Percentiles rank a stretch among this genome's conserved stretches.
phyloP scores from a whole-genome alignment of 2,113 vertebrate species.

The Mystacornis crossleyi region DNA sequence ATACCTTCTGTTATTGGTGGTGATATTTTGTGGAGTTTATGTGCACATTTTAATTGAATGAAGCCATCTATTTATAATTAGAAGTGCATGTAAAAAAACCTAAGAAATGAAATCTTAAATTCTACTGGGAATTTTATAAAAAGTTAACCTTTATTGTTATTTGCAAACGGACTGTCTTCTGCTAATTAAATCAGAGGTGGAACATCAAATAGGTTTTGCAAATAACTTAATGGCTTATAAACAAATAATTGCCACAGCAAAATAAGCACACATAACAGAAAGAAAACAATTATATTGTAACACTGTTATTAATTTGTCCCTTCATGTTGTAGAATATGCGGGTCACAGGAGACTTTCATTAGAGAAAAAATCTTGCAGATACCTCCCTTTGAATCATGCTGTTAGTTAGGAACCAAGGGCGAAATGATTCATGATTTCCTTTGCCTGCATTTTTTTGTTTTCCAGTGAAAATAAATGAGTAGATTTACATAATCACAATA shows the following conservation, averaged over 20 bases:
- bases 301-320: slow-evolving; percentile 21
- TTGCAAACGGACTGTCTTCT: slow-evolving; percentile 22
- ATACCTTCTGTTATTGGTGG: background rate
- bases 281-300: slow-evolving; percentile 5
- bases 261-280: slow-evolving; percentile 11
- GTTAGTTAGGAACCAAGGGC: background rate
- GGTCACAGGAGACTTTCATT: background rate
- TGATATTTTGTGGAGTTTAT: background rate
- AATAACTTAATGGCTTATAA: slow-evolving; percentile 55
- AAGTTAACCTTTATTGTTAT: slow-evolving; percentile 41
- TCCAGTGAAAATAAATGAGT: slow-evolving; percentile 29
- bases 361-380: background rate
- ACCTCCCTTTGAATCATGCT: slow-evolving; percentile 17
- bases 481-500: slow-evolving; percentile 20
- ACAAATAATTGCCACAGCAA: slow-evolving; percentile 48
- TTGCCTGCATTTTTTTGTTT: slow-evolving; percentile 12
- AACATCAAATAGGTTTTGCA: slow-evolving; percentile 25
- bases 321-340: background rate
- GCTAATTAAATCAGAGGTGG: slow-evolving; percentile 27
- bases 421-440: slow-evolving; percentile 7
- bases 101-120: background rate
- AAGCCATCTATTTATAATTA: background rate
- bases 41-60: background rate
- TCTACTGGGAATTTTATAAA: background rate
- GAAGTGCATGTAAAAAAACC: background rate